Evolutionary conservation across 2,888 invertebrate genomes (phyloP), one percentile per base, ranked within the genome.

Genomic region (Diarsia brunnea): DNA sequence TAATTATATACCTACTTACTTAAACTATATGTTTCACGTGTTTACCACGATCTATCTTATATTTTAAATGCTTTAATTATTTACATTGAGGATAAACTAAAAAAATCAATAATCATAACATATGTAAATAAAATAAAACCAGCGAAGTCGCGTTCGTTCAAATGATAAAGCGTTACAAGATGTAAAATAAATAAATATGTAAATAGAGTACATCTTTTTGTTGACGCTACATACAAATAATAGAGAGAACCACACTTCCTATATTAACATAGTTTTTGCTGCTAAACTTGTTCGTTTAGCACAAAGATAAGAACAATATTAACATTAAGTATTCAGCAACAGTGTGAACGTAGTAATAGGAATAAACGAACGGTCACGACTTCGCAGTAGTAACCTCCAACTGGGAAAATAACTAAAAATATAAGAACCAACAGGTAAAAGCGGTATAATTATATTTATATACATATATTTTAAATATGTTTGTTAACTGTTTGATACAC

Each of bases 31-130:
- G 87, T 89, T 84, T 75, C 74, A 87, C 78, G 78, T 53, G 75
- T 53, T 53, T 53, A 24, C 53, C 63, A 89, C 89, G 89, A 89
- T 77, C 89, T 91, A 90, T 83, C 89, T 90, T 92, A 91, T 78
- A 78, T 67, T 85, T 89, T 89, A 90, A 91, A 91, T 91, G 91
- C 90, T 90, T 84, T 89, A 81, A 78, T 81, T 88, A 92, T 90
- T 86, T 91, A 91, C 90, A 90, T 64, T 86, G 84, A 75, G 51
- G 73, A 66, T 70, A 79, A 84, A 79, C 73, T 85, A 86, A 90
- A 89, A 84, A 89, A 89, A 73, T 87, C 77, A 76, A 84, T 78
- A 79, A 64, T 82, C 31, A 77, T 87, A 85, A 83, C 69, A 60
- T 75, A 81, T 71, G 71, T 81, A 69, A 72, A 81, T 73, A 76